phyloP scores from a whole-genome alignment of 2,888 invertebrate genomes.

The Eurytoma adleriae region DNA sequence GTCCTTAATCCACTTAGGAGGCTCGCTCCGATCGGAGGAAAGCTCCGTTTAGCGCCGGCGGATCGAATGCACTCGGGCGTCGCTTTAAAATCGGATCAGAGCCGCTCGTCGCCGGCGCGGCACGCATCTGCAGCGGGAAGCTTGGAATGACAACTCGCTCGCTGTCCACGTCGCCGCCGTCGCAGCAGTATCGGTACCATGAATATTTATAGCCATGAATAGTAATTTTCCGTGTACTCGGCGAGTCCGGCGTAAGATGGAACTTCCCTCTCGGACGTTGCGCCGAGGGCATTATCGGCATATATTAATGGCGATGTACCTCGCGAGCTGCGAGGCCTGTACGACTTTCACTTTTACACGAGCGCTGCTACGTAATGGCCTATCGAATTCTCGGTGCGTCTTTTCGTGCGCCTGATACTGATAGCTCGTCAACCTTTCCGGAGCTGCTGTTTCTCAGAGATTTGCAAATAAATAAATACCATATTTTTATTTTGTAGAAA shows the following conservation, averaged over 20 bases:
- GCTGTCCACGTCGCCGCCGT: background rate
- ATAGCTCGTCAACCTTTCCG: background rate
- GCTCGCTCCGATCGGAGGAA: constrained; percentile 10
- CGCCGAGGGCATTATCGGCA: constrained; percentile 24
- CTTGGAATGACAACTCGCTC: background rate
- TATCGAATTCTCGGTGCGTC: background rate
- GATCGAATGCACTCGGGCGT: constrained; percentile 7
- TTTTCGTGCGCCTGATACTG: background rate
- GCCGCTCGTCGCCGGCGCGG: background rate
- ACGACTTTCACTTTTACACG: constrained; percentile 34
- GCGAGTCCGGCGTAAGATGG: constrained; percentile 30
- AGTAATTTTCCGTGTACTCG: constrained; percentile 36
- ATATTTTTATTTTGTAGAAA: too few relatives aligned
- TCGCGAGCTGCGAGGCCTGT: background rate
- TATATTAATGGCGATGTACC: constrained; percentile 17
- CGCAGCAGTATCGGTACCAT: background rate
- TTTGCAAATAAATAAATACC: too few relatives aligned
- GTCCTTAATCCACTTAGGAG: constrained; percentile 36
- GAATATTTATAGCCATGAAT: constrained; percentile 53
- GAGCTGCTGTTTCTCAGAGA: too few relatives aligned
- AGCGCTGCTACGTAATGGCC: background rate
- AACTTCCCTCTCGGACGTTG: constrained; percentile 26
- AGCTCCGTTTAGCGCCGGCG: constrained; percentile 13
- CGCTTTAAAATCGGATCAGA: constrained; percentile 29
- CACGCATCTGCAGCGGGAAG: background rate